Percentiles rank a stretch among this genome's conserved stretches.
Evolutionary conservation across 2,113 vertebrate genomes (phyloP).

Genomic region (Cnemophilus loriae): DNA sequence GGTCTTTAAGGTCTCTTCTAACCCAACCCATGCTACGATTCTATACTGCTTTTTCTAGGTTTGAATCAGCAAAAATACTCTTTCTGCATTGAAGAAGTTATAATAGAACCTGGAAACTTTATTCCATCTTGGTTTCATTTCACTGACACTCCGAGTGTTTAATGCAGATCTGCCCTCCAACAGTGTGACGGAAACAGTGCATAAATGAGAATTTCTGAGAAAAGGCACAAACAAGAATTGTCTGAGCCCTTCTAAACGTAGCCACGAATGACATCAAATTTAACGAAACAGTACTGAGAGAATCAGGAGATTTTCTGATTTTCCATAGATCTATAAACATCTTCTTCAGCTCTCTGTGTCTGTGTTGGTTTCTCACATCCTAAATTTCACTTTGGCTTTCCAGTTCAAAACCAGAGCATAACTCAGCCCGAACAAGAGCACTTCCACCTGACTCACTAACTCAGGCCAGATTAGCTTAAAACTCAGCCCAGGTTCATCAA

Average conservation of each 20-base stretch:
- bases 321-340: not conserved
- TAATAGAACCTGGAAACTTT: not conserved
- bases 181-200: not conserved
- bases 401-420: not conserved
- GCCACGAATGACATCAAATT: not conserved
- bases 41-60: not conserved
- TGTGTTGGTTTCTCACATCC: not conserved
- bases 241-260: not conserved
- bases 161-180: not conserved
- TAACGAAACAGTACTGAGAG: not conserved
- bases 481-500: conserved; percentile 5
- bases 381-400: not conserved
- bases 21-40: not conserved
- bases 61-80: not conserved
- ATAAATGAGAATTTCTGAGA: not conserved
- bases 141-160: rapidly evolving
- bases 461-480: not conserved
- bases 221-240: not conserved
- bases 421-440: not conserved
- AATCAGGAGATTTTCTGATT: not conserved
- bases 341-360: not conserved
- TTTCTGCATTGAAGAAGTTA: not conserved
- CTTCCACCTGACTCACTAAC: conserved; percentile 28
- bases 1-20: not conserved
- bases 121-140: not conserved